Base-by-base conservation (phyloP, 2,888 invertebrate species). In the Drosophila quinaria region DNA sequence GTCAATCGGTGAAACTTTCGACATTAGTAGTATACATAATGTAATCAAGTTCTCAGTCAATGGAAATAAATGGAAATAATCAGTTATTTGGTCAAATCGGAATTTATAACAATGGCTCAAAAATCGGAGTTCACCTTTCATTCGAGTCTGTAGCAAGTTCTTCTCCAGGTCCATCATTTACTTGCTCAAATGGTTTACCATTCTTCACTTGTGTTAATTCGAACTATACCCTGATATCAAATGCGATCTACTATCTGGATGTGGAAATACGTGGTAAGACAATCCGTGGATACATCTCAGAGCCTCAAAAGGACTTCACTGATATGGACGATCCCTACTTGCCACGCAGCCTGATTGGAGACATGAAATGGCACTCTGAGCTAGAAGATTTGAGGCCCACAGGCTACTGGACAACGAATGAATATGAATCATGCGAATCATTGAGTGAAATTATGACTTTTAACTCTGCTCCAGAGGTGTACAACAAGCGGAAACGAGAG, bases 171-270 rank as follows among this genome's bases (percentile, higher is more conserved):
- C 8, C 35, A 19, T 29, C 35, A 0, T 51, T 54, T 9, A 41
- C 11, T 0, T 59, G 65, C 41, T 46, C 37, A 2, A 4, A n/a
- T 37, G 11, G 11, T 15, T 47, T 35, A 17, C 15, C 56, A 13
- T 15, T 46, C 4, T 15, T 8, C n/a, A n/a, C 2, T 8, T 66
- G 67, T 17, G 50, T 13, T 0, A 67, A 37, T 37, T 37, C 33
- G 19, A 50, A 55, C 29, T 67, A 55, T 25, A 35, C 8, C 17
- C n/a, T 67, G 8, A 15, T 35, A 29, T 33, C 37, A 5, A 62
- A 67, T 19, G 62, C 42, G 1, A 42, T 62, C 4, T 67, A 67
- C 17, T 62, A 17, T 51, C 49, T 67, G 3, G 67, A 67, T 62
- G 67, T 67, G 15, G 67, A 67, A 42, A 49, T 67, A 0, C 6